These are phyloP conservation scores for Gila orcuttii DNA, from an alignment of 2,113 vertebrate species.

Conservation along the genomic window DNA sequence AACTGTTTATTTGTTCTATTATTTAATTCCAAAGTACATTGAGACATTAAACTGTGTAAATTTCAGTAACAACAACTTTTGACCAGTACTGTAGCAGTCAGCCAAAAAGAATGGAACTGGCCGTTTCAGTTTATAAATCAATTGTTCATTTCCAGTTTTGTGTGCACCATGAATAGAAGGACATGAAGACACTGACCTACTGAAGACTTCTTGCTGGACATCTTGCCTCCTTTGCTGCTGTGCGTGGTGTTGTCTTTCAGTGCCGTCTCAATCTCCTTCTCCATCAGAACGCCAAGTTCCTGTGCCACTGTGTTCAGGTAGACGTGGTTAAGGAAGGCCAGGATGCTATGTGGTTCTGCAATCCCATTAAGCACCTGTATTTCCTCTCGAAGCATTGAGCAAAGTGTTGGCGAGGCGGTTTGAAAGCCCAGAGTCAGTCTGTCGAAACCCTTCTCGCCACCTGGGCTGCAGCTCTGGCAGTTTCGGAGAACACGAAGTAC, in stretches of 20 bases:
- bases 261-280: conserved; percentile 82
- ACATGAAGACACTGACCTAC: conserved; percentile 67
- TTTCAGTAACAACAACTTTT: not conserved
- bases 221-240: conserved; percentile 78
- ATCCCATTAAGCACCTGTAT: conserved; percentile 79
- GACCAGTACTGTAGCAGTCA: not conserved
- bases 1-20: not conserved
- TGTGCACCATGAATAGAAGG: not conserved
- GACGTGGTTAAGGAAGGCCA: conserved; percentile 86
- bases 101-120: not conserved
- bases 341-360: conserved; percentile 73
- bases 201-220: conserved; percentile 78
- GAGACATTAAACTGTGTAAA: not conserved
- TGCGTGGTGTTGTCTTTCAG: conserved; percentile 81
- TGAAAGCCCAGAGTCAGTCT: conserved; percentile 74
- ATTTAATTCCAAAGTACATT: not conserved
- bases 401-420: conserved; percentile 75
- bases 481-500: conserved; percentile 76
- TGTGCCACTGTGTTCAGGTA: conserved; percentile 83
- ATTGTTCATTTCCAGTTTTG: not conserved
- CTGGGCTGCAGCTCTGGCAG: conserved; percentile 71
- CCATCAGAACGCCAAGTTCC: conserved; percentile 82
- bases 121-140: not conserved
- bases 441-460: conserved; percentile 82
- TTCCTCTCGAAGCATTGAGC: conserved; percentile 83